phyloP scores from a whole-genome alignment of 2,113 vertebrate genomes.

The Dicentrarchus labrax region DNA sequence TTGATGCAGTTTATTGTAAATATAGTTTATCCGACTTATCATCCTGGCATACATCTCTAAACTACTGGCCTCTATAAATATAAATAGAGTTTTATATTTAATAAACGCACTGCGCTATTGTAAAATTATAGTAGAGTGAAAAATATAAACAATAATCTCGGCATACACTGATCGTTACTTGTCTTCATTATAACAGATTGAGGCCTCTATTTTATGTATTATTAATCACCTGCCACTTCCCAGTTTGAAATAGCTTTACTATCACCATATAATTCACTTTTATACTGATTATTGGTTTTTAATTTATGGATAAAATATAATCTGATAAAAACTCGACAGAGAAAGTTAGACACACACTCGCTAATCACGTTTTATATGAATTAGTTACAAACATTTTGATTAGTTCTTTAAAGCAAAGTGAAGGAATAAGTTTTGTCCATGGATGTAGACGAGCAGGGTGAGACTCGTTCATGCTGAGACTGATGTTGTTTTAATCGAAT shows the following conservation, averaged over 20 bases:
- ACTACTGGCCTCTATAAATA: not conserved
- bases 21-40: not conserved
- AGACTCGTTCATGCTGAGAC: not conserved
- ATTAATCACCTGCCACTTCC: not conserved
- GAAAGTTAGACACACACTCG: not conserved
- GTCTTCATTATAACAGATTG: not conserved
- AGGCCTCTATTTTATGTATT: not conserved
- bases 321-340: not conserved
- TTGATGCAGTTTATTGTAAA: not conserved
- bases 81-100: not conserved
- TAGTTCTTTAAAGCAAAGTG: not conserved
- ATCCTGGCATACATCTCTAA: not conserved
- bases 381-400: not conserved
- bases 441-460: not conserved
- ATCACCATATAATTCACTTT: not conserved
- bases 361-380: not conserved
- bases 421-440: not conserved
- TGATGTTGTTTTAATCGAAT: slow-evolving; percentile 2
- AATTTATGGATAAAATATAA: not conserved
- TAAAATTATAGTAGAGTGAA: not conserved
- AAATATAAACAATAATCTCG: not conserved
- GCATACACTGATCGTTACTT: not conserved
- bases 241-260: not conserved
- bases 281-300: not conserved
- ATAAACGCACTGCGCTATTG: not conserved